Percentiles rank a stretch among this genome's conserved stretches.
phyloP scores from a whole-genome alignment of 2,797 vertebrate genomes.

The Yasuhikotakia modesta region DNA sequence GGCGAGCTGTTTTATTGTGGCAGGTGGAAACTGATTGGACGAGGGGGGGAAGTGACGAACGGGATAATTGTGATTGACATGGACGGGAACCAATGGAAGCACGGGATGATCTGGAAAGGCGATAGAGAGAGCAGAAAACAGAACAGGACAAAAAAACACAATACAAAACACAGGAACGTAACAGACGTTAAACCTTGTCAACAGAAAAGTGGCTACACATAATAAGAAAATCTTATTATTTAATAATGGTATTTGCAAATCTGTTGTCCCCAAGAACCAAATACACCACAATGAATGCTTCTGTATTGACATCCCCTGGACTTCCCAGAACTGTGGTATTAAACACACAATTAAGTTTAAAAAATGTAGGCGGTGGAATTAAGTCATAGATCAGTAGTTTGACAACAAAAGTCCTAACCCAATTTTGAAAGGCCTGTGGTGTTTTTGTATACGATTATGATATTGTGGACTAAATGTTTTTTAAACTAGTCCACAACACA shows the following conservation, averaged over 20 bases:
- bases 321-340: slow-evolving; percentile 1
- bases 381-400: not conserved
- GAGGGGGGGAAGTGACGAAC: too few relatives aligned
- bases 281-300: not conserved
- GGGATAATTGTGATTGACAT: too few relatives aligned
- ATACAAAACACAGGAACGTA: too few relatives aligned
- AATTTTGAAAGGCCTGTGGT: not conserved
- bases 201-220: slow-evolving; percentile 8
- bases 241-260: not conserved
- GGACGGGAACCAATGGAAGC: too few relatives aligned
- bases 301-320: not conserved
- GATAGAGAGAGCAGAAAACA: too few relatives aligned
- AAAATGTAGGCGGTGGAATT: not conserved
- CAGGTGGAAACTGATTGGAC: too few relatives aligned
- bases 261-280: not conserved
- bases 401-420: slow-evolving; percentile 14
- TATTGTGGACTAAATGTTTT: not conserved
- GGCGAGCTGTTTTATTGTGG: too few relatives aligned
- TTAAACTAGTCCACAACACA: too few relatives aligned
- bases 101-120: too few relatives aligned
- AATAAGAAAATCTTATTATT: not conserved
- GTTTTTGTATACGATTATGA: slow-evolving; percentile 6
- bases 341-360: not conserved
- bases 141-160: too few relatives aligned
- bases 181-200: not conserved